phyloP scores from a whole-genome alignment of 2,888 invertebrate genomes.

The Metalampra italica region DNA sequence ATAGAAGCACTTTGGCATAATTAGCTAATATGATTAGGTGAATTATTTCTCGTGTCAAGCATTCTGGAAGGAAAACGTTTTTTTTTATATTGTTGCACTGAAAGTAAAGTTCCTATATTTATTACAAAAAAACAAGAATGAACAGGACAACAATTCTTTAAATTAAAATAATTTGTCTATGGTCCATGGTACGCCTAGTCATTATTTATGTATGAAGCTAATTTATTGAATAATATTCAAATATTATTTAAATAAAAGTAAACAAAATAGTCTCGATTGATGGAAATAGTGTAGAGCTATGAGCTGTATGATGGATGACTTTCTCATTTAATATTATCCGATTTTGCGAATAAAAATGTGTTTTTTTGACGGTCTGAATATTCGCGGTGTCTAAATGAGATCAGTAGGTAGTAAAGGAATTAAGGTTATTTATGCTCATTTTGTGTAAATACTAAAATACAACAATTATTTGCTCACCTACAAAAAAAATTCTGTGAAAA shows the following conservation, averaged over 20 bases:
- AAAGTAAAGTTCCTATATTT: constrained; percentile 74
- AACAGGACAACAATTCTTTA: constrained; percentile 33
- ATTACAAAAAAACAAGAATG: constrained; percentile 47
- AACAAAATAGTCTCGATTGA: constrained; percentile 44
- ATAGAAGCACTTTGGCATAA: constrained; percentile 36
- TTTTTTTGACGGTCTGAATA: constrained; percentile 16
- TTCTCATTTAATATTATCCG: background rate
- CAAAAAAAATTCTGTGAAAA: background rate
- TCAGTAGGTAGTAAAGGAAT: constrained; percentile 1
- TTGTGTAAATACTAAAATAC: background rate
- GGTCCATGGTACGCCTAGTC: constrained; percentile 74
- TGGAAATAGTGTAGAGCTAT: constrained; percentile 38
- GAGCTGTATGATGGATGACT: constrained; percentile 23
- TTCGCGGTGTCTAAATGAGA: constrained; percentile 10
- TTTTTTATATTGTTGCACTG: constrained; percentile 61
- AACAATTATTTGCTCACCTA: background rate
- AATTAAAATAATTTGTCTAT: constrained; percentile 40
- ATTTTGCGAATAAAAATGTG: constrained; percentile 19
- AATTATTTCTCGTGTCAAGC: constrained; percentile 29
- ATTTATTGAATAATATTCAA: no score
- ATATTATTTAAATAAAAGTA: constrained; percentile 44
- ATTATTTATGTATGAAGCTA: constrained; percentile 68
- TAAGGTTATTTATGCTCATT: constrained; percentile 7
- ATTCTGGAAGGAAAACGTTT: constrained; percentile 23
- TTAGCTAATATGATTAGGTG: constrained; percentile 31